A percentile compares a stretch with the other conserved stretches of the same genome.
Evolutionary conservation across 2,797 vertebrate species (phyloP).

Genomic region (Picus viridis): DNA sequence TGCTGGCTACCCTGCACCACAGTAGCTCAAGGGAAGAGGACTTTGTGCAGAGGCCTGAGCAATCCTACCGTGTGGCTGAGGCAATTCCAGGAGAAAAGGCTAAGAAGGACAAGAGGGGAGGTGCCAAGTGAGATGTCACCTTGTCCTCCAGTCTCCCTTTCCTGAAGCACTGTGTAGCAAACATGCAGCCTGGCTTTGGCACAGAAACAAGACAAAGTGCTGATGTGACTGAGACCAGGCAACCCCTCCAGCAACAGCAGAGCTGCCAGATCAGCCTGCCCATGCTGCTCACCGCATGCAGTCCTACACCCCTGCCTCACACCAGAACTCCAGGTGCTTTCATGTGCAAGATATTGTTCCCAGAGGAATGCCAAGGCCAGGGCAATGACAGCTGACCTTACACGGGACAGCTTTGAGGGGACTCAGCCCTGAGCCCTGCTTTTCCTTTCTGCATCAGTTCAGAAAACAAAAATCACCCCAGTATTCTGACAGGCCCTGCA

Average conservation of each 20-base stretch:
- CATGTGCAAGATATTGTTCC: not conserved
- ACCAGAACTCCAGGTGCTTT: not conserved
- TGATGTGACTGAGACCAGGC: slow-evolving; percentile 22
- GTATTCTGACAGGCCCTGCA: not conserved
- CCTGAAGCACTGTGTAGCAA: not conserved
- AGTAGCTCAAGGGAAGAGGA: not conserved
- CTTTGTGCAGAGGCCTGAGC: not conserved
- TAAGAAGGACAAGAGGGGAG: not conserved
- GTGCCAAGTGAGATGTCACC: not conserved
- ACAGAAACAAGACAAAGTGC: slow-evolving; percentile 63
- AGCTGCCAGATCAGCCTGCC: not conserved
- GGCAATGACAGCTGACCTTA: not conserved
- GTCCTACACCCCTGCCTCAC: rapidly evolving
- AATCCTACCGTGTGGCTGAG: rapidly evolving
- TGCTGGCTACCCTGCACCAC: not conserved
- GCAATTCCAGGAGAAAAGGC: not conserved
- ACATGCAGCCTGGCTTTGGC: slow-evolving; percentile 62
- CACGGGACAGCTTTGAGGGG: not conserved
- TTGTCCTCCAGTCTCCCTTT: not conserved
- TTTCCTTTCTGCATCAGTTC: not conserved
- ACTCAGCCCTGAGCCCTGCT: not conserved
- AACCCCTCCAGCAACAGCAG: not conserved
- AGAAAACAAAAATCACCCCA: not conserved
- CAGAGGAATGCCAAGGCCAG: not conserved
- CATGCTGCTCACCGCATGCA: not conserved